Percentiles rank a stretch among this genome's conserved stretches.
Conservation (phyloP, 2,797 vertebrate species). For the Scyliorhinus canicula region DNA sequence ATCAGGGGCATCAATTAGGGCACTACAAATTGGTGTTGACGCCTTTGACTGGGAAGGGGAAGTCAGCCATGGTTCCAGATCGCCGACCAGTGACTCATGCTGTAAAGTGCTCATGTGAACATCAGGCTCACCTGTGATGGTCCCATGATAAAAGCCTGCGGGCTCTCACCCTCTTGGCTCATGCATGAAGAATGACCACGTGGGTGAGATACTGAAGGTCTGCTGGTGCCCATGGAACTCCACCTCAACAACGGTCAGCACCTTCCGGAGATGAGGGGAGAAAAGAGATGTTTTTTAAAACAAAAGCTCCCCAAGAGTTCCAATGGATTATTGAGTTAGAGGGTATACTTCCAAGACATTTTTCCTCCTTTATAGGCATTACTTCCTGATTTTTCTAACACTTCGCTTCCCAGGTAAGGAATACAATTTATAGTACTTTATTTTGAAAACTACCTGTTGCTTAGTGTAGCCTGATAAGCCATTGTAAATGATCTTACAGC, state of each 20-base stretch:
- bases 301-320: background rate
- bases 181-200: slow-evolving; percentile 28
- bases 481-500: background rate
- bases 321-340: slow-evolving; percentile 15
- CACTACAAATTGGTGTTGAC: background rate
- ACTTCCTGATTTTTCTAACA: background rate
- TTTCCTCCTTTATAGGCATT: background rate
- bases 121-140: slow-evolving; percentile 28
- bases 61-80: slow-evolving; percentile 24
- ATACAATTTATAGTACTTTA: background rate
- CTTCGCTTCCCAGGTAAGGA: background rate
- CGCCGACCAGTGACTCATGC: slow-evolving; percentile 15
- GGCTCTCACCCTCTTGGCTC: slow-evolving; percentile 31
- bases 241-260: slow-evolving; percentile 27
- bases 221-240: slow-evolving; percentile 25
- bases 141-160: slow-evolving; percentile 29
- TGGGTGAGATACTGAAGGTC: slow-evolving; percentile 30
- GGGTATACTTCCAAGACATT: background rate
- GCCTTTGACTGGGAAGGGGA: background rate
- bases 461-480: background rate
- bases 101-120: slow-evolving; percentile 24
- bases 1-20: background rate
- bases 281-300: background rate
- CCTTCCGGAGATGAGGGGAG: slow-evolving; percentile 31
- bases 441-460: background rate